Evolutionary conservation across 2,113 vertebrate genomes (phyloP), one percentile per base, ranked within the genome.

Genomic region (Anser cygnoides): DNA sequence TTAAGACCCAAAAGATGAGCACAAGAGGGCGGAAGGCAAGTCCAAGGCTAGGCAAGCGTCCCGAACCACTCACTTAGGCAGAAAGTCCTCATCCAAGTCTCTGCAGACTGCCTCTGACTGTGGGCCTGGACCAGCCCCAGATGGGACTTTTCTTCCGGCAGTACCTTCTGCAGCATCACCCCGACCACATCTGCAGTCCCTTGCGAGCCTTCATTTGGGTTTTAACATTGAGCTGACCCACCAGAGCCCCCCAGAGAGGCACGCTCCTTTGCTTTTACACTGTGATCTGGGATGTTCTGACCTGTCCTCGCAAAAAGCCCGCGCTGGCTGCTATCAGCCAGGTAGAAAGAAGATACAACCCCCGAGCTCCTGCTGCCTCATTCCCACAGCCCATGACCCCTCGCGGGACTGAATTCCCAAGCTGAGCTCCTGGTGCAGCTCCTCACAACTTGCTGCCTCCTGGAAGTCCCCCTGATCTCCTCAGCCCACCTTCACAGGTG

Each of bases 391-490:
- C 29, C 3, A 0, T 6, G 22, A 20, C 71, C 54, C 33, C 19
- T 59, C 28, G 58, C 1, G 4, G 22, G 72, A 52, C 57, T 21
- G 35, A 82, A 76, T 22, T 43, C 26, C 58, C 2, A 5, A 17
- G 41, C 50, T 19, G 44, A 72, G 37, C 28, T 73, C 11, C 25
- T 35, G 19, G n/a, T 22, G 68, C 1, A 0, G 18, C 28, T 73
- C 44, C 23, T 67, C 59, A 21, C 29, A 62, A 41, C 46, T 3
- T 49, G 23, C 28, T 46, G 33, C 37, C 0, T 0, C 39, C 37
- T 6, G 6, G 16, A 17, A 0, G 1, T 46, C 44, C 31, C 46
- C 54, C 68, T 22, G 23, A 41, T 20, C 28, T 72, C 20, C 74
- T 67, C 52, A 25, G 63, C 41, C 8, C 58, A 87, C 13, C 26